A percentile compares a stretch with the other conserved stretches of the same genome.
phyloP scores from a whole-genome alignment of 2,113 vertebrate species.

The chimpanzee (Pan troglodytes) region NHGRI_mPanTro3-v2.1_pri NC_072401.2:7648001-7648500 shows the following conservation, averaged over 20 bases:
- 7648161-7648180: too few species aligned
- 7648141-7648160: too few species aligned
- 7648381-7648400: not conserved
- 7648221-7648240: not conserved
- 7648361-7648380: not conserved
- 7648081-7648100: too few species aligned
- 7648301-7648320: accelerated
- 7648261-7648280: accelerated
- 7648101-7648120: too few species aligned
- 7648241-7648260: accelerated
- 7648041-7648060: too few species aligned
- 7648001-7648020: too few species aligned
- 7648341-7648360: accelerated
- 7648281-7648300: accelerated
- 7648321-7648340: not conserved
- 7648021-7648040: too few species aligned
- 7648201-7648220: not conserved
- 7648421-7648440: not conserved
- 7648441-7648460: accelerated
- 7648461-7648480: too few species aligned
- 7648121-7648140: too few species aligned
- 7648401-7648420: not conserved
- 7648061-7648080: too few species aligned
- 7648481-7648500: too few species aligned
- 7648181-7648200: not conserved